Base-by-base conservation (phyloP, 2,888 invertebrate species). In the Oscheius sp. region DNA sequence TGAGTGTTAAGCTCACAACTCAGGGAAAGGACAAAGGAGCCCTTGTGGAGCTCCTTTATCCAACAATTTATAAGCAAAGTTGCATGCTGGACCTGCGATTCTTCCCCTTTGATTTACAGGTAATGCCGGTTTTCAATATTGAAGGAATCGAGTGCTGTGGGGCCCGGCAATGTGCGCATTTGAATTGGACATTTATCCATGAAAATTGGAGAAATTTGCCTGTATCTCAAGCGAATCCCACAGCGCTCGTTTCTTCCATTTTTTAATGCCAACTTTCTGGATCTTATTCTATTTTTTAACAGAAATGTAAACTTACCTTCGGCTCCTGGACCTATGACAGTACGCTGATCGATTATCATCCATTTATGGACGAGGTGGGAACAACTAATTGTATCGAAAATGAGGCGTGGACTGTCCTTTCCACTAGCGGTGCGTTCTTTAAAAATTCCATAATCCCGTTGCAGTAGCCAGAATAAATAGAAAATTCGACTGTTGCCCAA, bases 11-110 rank as follows among this genome's bases (percentile, higher is more conserved):
- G 75, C 74, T 87, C 25, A 82, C 81, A 2, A 83, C 85, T 0
- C 43, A 74, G 3, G 78, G 79, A n/a, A 74, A 79, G 52, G 72
- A 74, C 16, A 80, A 83, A 23, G 81, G 82, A 18, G 79, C 86
- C 1, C 73, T 81, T 16, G 78, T 86, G 5, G 84, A 85, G 53
- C 68, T 86, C 2, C 75, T 86, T 6, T 86, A 86, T 56, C 86
- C 86, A 21, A 85, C 86, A 0, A 80, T 86, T 23, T 85, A 83
- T 74, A 85, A 85, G 56, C 73, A 84, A 41, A 79, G 81, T 1
- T 85, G 85, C 68, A 69, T 78, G 7, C 70, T 85, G 25, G 77
- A 84, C 29, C 55, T 83, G 16, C 41, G 74, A 29, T 78, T 76
- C 59, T 80, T 80, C 49, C 80, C 80, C 1, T 80, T 80, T 49